Conservation (phyloP, 1,140 invertebrate genomes). For the Scaptomyza graminum region DNA sequence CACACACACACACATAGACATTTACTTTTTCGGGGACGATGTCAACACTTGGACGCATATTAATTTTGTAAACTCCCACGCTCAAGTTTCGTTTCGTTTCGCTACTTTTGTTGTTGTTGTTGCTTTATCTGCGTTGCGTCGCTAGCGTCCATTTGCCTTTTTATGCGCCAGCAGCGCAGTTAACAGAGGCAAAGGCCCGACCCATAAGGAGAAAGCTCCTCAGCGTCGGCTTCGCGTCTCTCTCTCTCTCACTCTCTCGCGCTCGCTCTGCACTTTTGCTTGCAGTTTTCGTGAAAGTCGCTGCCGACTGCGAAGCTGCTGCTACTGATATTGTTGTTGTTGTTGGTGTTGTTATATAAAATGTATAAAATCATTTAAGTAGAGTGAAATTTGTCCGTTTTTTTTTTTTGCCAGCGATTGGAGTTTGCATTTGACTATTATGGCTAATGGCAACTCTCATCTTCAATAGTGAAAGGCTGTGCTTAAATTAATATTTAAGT, state of each 20-base stretch:
- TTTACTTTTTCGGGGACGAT: conserved; percentile 35
- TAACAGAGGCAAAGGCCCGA: conserved; percentile 31
- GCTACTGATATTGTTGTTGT: conserved; percentile 35
- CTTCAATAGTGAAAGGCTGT: conserved; percentile 1
- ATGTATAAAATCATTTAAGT: conserved; percentile 77
- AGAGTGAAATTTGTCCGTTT: conserved; percentile 73
- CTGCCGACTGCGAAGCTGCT: conserved; percentile 18
- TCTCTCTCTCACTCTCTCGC: conserved; percentile 23
- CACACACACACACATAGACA: background rate
- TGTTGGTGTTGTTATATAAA: conserved; percentile 71
- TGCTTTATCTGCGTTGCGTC: conserved; percentile 54
- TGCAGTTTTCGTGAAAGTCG: conserved; percentile 81
- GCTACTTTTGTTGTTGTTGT: conserved; percentile 27
- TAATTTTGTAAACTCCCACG: conserved; percentile 80
- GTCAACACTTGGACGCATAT: conserved; percentile 77
- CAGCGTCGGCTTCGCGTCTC: conserved; percentile 11
- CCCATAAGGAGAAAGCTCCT: conserved; percentile 74
- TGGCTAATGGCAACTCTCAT: conserved; percentile 22
- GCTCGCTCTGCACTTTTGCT: conserved; percentile 63
- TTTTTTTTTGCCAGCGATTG: conserved; percentile 32
- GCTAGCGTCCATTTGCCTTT: conserved; percentile 67
- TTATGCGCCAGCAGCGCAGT: conserved; percentile 34
- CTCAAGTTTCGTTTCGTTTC: conserved; percentile 70
- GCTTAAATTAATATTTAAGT: conserved; percentile 3
- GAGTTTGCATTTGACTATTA: conserved; percentile 30